Evolutionary conservation across 2,797 vertebrate genomes (phyloP).

Genomic region (Coluber constrictor): DNA sequence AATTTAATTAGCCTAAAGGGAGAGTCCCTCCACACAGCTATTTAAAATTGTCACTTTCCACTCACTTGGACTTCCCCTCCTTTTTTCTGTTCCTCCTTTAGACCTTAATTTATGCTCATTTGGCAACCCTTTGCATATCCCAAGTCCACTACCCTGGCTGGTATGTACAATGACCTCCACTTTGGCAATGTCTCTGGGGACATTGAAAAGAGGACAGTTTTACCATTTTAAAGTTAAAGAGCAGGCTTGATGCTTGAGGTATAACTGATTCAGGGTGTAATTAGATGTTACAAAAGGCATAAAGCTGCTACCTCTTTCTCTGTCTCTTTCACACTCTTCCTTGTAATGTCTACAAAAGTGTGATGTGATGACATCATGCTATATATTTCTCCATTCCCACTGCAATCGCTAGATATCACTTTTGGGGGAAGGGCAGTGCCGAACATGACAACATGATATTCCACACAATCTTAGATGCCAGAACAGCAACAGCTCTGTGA

Average conservation of each 20-base stretch:
- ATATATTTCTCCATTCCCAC: neutral
- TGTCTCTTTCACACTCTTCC: neutral
- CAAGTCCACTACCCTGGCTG: neutral
- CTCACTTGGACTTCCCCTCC: slow-evolving; percentile 40
- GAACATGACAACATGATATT: neutral
- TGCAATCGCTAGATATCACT: neutral
- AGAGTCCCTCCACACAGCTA: slow-evolving; percentile 72
- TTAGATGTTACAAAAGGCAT: neutral
- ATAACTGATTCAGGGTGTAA: neutral
- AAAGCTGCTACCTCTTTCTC: neutral
- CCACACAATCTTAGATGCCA: neutral
- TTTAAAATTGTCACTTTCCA: slow-evolving; percentile 75
- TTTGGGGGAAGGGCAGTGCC: neutral
- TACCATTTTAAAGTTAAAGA: neutral
- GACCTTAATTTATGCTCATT: slow-evolving; percentile 33
- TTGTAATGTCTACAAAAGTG: neutral
- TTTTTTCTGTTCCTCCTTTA: slow-evolving; percentile 16
- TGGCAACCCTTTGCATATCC: slow-evolving; percentile 17
- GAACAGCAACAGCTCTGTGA: neutral
- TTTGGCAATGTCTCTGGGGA: slow-evolving; percentile 5
- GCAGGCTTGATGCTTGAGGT: neutral
- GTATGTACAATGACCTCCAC: slow-evolving; percentile 20
- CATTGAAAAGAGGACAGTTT: slow-evolving; percentile 2
- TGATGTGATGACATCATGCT: neutral
- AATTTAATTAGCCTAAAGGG: slow-evolving; percentile 77